Evolutionary conservation across 2,113 vertebrate genomes (phyloP).

Genomic region (Oxyura jamaicensis): DNA sequence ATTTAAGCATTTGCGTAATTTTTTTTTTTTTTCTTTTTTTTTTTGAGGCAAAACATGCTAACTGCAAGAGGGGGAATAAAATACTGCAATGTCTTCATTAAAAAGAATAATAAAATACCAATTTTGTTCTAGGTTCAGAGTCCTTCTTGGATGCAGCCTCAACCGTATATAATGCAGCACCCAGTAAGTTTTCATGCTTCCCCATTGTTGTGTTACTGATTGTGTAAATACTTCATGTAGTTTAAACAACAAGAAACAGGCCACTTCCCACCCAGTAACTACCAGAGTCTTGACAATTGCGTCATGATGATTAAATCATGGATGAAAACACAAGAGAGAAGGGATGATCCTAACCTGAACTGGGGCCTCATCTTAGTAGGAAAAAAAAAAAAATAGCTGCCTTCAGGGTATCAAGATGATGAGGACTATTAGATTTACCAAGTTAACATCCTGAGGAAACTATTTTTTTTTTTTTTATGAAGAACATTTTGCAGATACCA

Average conservation of each 20-base stretch:
- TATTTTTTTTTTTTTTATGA: not conserved
- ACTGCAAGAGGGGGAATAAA: not conserved
- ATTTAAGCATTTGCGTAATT: not conserved
- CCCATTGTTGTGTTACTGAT: not conserved
- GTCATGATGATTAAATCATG: not conserved
- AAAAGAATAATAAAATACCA: not conserved
- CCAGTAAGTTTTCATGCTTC: constrained; percentile 85
- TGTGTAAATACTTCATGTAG: not conserved
- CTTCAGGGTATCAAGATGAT: not conserved
- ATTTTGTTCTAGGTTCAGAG: constrained; percentile 89
- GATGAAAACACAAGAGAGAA: not conserved
- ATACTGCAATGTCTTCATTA: not conserved
- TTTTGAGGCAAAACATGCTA: not conserved
- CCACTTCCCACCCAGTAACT: not conserved
- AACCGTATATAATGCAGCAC: constrained; percentile 96
- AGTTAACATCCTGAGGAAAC: not conserved
- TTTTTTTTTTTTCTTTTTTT: not conserved
- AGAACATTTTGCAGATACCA: not conserved
- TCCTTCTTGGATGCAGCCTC: constrained; percentile 96
- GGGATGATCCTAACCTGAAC: not conserved
- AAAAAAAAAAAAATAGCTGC: not conserved
- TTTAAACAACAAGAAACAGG: not conserved
- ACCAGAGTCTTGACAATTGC: not conserved
- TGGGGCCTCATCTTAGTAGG: not conserved
- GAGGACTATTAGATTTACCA: not conserved